Base-by-base conservation (phyloP, 2,888 invertebrate species). In the Ashinkailepas kermadecensis region DNA sequence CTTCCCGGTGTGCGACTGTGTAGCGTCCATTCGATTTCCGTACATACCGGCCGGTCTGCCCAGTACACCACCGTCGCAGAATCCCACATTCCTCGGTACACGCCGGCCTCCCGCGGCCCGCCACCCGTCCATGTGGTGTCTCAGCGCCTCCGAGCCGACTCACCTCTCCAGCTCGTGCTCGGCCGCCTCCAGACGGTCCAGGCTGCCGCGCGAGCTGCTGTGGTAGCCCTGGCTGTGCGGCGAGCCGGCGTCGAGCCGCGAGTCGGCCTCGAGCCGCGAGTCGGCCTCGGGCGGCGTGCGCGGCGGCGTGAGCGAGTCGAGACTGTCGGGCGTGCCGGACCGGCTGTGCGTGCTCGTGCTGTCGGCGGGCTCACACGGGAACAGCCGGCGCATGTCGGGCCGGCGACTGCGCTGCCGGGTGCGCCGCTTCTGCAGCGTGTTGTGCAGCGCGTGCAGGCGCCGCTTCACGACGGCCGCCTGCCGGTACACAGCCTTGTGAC, bases 251-350 rank as follows among this genome's bases (percentile, higher is more conserved):
- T 85, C 85, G 74, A 87, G 87, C 64, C 88, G 88, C 23, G 82
- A 81, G 80, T 81, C 81, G 81, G 85, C 85, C 82, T 85, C 85
- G 74, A 87, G 87, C 64, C 88, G 88, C 23, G 82, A 81, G 80
- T 81, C 81, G 81, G 85, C 85, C 78, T 88, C 87, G 59, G 88
- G 88, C 39, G 88, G 88, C 9, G 84, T 84, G 83, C 86, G 87
- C 82, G 87, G 87, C 23, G 87, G 87, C 89, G 91, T 84, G 91
- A 91, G 83, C 91, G 94, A 94, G 88, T 95, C 95, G 87, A 95
- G 88, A 64, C 95, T 95, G 89, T 95, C 95, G 59, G 95, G 95
- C 82, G 95, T 95, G 84, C 94, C 95, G 87, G 94, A 95, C 84
- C 95, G 92, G 84, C 84, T 85, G 62, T 84, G 80, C 13, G 84